These are phyloP conservation scores for Tragelaphus eurycerus DNA, from an alignment of 2,797 vertebrate genomes.

Conservation along the genomic window DNA sequence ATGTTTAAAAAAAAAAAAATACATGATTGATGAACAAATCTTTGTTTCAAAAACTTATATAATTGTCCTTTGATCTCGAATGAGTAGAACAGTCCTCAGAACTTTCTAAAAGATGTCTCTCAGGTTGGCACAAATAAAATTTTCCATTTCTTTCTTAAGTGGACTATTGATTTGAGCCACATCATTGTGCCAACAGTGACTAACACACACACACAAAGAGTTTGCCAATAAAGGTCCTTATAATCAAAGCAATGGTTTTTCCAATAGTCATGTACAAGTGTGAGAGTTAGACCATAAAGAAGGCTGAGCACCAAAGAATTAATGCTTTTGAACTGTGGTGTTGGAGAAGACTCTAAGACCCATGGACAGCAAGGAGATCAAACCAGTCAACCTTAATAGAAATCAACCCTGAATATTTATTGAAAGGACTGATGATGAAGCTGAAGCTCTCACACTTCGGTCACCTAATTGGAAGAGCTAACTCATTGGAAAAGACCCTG, in stretches of 20 bases:
- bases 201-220: background rate
- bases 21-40: background rate
- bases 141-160: background rate
- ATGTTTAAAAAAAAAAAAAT: background rate
- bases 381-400: background rate
- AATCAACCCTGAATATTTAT: background rate
- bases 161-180: background rate
- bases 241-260: background rate
- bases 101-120: background rate
- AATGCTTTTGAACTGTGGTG: background rate
- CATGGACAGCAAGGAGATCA: background rate
- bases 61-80: background rate
- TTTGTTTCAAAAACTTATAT: background rate
- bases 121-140: background rate
- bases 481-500: background rate
- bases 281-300: background rate
- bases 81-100: background rate
- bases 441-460: background rate
- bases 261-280: background rate
- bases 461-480: background rate
- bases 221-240: background rate
- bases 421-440: background rate
- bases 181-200: background rate
- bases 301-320: background rate
- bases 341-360: background rate